These are phyloP conservation scores for Meloidogyne chitwoodi DNA, from an alignment of 1,140 invertebrate species.

Conservation along the genomic window DNA sequence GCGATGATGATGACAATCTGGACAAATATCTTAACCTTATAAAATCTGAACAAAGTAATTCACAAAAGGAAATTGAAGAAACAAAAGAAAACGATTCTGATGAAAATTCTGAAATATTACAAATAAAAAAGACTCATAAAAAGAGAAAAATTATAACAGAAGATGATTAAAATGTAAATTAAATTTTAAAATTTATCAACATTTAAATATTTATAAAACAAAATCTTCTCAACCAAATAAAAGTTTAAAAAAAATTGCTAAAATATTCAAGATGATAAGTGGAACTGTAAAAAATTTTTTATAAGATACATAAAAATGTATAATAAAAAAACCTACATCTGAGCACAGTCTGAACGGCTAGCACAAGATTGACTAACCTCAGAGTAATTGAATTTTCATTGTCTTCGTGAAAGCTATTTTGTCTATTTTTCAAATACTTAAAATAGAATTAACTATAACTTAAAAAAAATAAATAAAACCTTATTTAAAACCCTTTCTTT, in stretches of 20 bases:
- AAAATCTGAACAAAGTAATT: neutral
- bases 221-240: conserved; percentile 9
- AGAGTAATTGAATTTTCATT: conserved; percentile 36
- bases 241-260: conserved; percentile 42
- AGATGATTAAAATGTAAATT: neutral
- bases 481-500: conserved; percentile 48
- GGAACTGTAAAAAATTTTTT: conserved; percentile 37
- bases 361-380: conserved; percentile 42
- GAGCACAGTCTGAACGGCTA: conserved; percentile 50
- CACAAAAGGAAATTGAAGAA: neutral
- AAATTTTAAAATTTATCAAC: neutral
- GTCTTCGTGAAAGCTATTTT: conserved; percentile 41
- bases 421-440: conserved; percentile 20
- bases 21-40: neutral
- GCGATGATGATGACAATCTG: neutral
- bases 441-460: neutral
- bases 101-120: neutral
- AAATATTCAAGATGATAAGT: conserved; percentile 46
- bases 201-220: conserved; percentile 3
- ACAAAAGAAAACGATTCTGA: neutral
- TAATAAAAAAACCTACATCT: conserved; percentile 31
- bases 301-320: neutral
- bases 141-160: neutral
- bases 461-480: conserved; percentile 22
- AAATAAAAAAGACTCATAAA: neutral